A percentile compares a stretch with the other conserved stretches of the same genome.
Conservation (phyloP, 37 sponge, comb jelly and placozoan genomes). For the Spongilla lacustris region DNA sequence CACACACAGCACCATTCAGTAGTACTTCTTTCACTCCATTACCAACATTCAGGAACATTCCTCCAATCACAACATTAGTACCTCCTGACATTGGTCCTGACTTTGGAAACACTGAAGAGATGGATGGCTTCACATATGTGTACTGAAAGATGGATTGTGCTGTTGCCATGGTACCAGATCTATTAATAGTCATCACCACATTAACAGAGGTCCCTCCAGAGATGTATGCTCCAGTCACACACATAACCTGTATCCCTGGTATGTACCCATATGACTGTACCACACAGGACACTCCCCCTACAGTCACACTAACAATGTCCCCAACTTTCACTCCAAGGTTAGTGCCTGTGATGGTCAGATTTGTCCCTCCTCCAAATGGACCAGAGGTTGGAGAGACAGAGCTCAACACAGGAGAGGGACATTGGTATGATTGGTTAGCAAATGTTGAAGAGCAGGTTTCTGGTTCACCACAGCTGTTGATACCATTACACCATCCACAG, state of each 20-base stretch:
- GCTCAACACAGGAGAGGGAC: slow-evolving; percentile 52
- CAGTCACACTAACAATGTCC: slow-evolving; percentile 20
- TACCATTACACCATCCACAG: slow-evolving; percentile 68
- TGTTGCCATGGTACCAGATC: not conserved
- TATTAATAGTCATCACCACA: no score
- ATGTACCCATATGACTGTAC: slow-evolving; percentile 18
- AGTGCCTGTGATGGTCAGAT: slow-evolving; percentile 64
- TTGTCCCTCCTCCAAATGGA: slow-evolving; percentile 69
- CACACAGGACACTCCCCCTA: slow-evolving; percentile 34
- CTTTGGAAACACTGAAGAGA: slow-evolving; percentile 55
- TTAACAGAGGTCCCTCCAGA: slow-evolving; percentile 3
- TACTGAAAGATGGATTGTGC: not conserved
- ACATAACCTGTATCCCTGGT: slow-evolving; percentile 26
- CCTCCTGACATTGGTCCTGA: slow-evolving; percentile 82
- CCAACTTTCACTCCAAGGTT: slow-evolving; percentile 58
- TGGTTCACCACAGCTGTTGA: no score
- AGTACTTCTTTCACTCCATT: slow-evolving; percentile 33
- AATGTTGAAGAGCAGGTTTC: no score
- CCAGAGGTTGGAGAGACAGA: slow-evolving; percentile 52
- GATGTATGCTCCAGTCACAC: slow-evolving; percentile 10
- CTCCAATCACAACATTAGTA: slow-evolving; percentile 56
- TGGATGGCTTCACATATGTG: slow-evolving; percentile 13
- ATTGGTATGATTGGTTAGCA: not conserved
- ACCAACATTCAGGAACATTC: slow-evolving; percentile 68
- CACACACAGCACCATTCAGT: slow-evolving; percentile 30